These are phyloP conservation scores for Ophion ellenae DNA, from an alignment of 2,888 invertebrate species.

Conservation along the genomic window DNA sequence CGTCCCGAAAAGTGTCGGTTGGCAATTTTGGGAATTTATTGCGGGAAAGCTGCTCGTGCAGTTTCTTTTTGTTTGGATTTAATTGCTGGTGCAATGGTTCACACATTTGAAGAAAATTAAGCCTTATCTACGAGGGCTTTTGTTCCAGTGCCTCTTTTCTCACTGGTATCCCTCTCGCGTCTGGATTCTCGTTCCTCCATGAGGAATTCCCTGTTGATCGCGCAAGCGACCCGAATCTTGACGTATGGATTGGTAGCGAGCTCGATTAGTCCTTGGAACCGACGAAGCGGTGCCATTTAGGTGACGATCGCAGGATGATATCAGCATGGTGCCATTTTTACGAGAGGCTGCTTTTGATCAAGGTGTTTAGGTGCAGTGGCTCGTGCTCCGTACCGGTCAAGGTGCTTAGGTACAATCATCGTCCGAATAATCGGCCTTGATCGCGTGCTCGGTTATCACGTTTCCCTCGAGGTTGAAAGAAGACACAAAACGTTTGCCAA, in stretches of 20 bases:
- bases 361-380: not conserved
- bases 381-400: not conserved
- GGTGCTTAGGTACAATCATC: not conserved
- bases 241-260: not conserved
- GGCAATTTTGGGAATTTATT: slow-evolving; percentile 17
- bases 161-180: not conserved
- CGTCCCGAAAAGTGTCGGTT: slow-evolving; percentile 44
- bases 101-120: not conserved
- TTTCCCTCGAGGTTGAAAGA: not conserved
- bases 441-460: not conserved
- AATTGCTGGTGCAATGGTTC: not conserved
- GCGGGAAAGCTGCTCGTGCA: not conserved
- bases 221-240: not conserved
- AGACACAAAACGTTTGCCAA: slow-evolving; percentile 2
- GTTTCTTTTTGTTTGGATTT: not conserved
- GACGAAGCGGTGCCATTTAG: not conserved
- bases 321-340: not conserved
- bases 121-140: not conserved
- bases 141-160: not conserved
- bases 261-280: not conserved
- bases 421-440: slow-evolving; percentile 1
- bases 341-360: not conserved
- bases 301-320: not conserved
- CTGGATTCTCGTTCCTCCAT: not conserved
- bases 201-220: not conserved